Evolutionary conservation across 2,797 vertebrate genomes (phyloP), one percentile per base, ranked within the genome.

Genomic region (Eupleurogrammus muticus): DNA sequence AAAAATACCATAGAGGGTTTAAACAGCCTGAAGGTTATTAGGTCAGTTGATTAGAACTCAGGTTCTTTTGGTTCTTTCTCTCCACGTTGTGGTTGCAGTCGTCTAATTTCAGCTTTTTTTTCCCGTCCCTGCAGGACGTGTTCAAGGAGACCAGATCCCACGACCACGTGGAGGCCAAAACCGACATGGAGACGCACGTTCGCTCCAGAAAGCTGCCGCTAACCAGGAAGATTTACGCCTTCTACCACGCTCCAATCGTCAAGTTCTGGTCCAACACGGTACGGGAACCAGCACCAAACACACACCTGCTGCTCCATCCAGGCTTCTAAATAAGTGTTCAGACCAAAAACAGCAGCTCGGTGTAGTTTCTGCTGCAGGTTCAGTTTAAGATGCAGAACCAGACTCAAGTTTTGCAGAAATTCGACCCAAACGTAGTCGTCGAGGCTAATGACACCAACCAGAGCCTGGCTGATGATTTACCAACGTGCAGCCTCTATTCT

Each of bases 181-280:
- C 83, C 73, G 97, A 99, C 80, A 94, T 95, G 67, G 97, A 97
- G 67, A 95, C 95, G 16, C 94, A 95, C 23, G 70, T 95, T 82
- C 97, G 96, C 52, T 95, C 97, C 42, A 95, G 97, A 75, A 95
- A 95, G 24, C 94, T 99, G 83, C 98, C 98, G 49, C 93, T 99
- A 77, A 97, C 96, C 48, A 95, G 96, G 79, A 99, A 99, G 73
- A 96, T 99, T 82, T 96, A 99, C 61, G 96, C 97, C 24, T 99
- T 99, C 90, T 99, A 98, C 93, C 97, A 98, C 62, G 97, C 98
- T 59, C 98, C 98, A 42, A 99, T 99, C 73, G 98, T 98, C 88
- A 99, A 99, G 90, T 99, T 99, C 91, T 99, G 98, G 97, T 96
- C 96, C 89, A 99, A 98, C 85, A 99, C 97, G 86, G 98, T 99